Conservation (phyloP, 2,797 vertebrate species). For the Zenarchopterus dispar region DNA sequence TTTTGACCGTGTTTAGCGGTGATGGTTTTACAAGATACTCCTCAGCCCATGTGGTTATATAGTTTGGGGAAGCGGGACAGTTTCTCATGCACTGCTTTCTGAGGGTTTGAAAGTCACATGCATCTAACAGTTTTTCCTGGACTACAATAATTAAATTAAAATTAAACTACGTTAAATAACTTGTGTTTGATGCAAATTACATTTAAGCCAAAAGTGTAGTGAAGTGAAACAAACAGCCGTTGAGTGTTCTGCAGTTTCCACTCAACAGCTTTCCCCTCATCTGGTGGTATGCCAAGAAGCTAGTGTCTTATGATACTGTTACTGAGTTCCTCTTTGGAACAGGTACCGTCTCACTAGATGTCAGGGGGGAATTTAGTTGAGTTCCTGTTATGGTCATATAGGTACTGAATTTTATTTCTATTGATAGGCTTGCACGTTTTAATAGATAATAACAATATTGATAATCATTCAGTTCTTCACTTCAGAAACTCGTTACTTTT, state of each 20-base stretch:
- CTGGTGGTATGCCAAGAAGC: conserved; percentile 13
- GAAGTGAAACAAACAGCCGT: conserved; percentile 35
- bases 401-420: no score
- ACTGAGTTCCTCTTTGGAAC: conserved; percentile 27
- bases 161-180: conserved; percentile 18
- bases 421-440: no score
- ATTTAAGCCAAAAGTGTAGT: conserved; percentile 42
- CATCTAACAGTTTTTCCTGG: no score
- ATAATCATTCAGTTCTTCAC: no score
- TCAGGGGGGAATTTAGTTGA: conserved; percentile 32
- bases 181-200: conserved; percentile 59
- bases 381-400: neutral
- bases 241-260: conserved; percentile 14
- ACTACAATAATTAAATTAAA: conserved; percentile 12
- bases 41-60: no score
- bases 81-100: no score
- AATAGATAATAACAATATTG: no score
- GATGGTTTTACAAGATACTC: no score
- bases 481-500: no score
- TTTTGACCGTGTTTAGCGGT: no score
- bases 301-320: conserved; percentile 21
- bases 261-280: conserved; percentile 45
- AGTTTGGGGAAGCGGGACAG: no score
- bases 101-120: no score
- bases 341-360: conserved; percentile 15